A percentile compares a stretch with the other conserved stretches of the same genome.
Conservation (phyloP, 2,113 vertebrate genomes). For the Clarias batrachus region DNA sequence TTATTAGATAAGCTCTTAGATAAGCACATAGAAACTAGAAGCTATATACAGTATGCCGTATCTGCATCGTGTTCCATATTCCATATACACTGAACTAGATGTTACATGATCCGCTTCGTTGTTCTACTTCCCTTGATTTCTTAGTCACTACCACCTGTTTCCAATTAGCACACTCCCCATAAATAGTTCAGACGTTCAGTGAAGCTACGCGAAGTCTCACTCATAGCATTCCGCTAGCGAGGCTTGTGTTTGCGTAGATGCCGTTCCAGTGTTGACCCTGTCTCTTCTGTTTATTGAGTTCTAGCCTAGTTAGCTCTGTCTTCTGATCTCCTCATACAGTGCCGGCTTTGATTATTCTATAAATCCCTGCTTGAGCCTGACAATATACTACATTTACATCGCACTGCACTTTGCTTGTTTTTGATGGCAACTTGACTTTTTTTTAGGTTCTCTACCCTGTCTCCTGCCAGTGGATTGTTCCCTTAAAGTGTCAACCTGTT, state of each 20-base stretch:
- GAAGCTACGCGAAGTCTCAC: not conserved
- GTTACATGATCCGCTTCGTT: not conserved
- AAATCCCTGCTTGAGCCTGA: not conserved
- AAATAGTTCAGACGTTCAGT: not conserved
- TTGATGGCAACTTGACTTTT: not conserved
- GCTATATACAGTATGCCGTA: not conserved
- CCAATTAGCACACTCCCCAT: constrained; percentile 8
- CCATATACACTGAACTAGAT: not conserved
- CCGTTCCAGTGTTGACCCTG: not conserved
- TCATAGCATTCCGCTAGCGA: not conserved
- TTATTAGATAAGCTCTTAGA: not conserved
- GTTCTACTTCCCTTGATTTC: not conserved
- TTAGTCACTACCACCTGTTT: constrained; percentile 1
- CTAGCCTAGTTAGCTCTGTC: not conserved
- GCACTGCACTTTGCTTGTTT: not conserved
- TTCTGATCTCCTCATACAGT: not conserved
- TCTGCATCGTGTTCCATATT: not conserved
- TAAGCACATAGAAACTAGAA: not conserved
- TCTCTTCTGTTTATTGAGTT: not conserved
- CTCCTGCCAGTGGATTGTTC: not conserved
- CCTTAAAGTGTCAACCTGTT: not conserved
- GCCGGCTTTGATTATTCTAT: not conserved
- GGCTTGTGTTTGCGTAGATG: not conserved
- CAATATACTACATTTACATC: not conserved
- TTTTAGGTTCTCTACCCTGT: not conserved